These are phyloP conservation scores for Tinea pellionella DNA, from an alignment of 2,888 invertebrate genomes.

Conservation along the genomic window DNA sequence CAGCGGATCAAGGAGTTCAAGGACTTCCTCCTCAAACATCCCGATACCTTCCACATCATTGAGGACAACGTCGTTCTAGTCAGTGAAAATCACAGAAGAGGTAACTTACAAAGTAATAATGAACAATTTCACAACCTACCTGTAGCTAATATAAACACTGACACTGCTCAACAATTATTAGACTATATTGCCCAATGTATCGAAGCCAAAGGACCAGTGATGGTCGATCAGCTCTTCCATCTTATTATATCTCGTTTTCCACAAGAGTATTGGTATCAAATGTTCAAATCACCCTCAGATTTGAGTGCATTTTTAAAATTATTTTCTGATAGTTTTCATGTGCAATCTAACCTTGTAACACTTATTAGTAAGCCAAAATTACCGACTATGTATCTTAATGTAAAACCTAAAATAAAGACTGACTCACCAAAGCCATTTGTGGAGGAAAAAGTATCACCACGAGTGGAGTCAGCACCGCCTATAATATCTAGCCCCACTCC, in stretches of 20 bases:
- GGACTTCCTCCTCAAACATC: conserved; percentile 87
- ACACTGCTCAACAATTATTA: conserved; percentile 83
- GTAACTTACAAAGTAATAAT: conserved; percentile 74
- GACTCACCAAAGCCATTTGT: conserved; percentile 59
- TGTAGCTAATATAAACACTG: conserved; percentile 83
- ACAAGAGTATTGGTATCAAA: conserved; percentile 82
- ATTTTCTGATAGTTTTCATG: conserved; percentile 94
- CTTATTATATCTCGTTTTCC: conserved; percentile 81
- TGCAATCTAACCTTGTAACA: conserved; percentile 92
- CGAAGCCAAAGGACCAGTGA: conserved; percentile 82
- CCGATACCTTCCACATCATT: conserved; percentile 86
- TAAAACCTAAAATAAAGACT: conserved; percentile 62
- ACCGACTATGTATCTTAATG: conserved; percentile 67
- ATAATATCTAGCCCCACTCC: conserved; percentile 53
- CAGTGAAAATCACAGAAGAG: conserved; percentile 75
- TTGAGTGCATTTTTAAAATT: conserved; percentile 90
- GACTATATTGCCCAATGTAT: conserved; percentile 87
- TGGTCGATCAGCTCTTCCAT: conserved; percentile 89
- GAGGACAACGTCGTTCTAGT: conserved; percentile 87
- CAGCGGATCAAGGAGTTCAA: conserved; percentile 95
- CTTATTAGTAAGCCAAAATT: conserved; percentile 82
- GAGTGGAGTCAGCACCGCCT: conserved; percentile 40
- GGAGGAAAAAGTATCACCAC: conserved; percentile 48
- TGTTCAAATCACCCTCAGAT: conserved; percentile 92
- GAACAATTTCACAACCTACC: conserved; percentile 77